phyloP scores from a whole-genome alignment of 1,140 invertebrate genomes.

The Drosophila elegans region DNA sequence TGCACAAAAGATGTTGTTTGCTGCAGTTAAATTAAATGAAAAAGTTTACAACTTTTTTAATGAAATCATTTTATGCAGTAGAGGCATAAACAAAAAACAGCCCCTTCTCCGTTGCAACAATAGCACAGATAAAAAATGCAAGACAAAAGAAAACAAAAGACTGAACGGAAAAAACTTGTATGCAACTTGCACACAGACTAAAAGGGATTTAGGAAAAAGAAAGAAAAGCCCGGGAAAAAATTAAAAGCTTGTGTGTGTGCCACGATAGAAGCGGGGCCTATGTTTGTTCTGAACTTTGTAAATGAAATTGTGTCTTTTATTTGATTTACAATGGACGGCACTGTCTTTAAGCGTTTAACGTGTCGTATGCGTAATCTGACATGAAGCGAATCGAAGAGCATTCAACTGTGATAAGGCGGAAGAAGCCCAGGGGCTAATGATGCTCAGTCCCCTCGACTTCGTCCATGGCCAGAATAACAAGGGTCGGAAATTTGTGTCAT shows the following conservation, averaged over 20 bases:
- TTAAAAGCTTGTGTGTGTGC: conserved; percentile 32
- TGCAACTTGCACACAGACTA: conserved; percentile 60
- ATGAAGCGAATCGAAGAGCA: conserved; percentile 42
- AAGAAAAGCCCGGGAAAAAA: conserved; percentile 6
- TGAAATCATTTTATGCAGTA: conserved; percentile 81
- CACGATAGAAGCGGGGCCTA: conserved; percentile 3
- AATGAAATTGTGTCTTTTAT: conserved; percentile 60
- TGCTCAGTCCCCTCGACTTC: conserved; percentile 19
- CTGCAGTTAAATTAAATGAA: conserved; percentile 83
- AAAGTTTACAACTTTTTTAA: conserved; percentile 83
- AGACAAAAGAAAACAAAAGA: conserved; percentile 63
- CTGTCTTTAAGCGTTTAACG: conserved; percentile 63
- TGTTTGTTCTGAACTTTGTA: conserved; percentile 56
- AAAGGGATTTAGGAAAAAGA: conserved; percentile 23
- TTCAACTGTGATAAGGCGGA: conserved; percentile 13
- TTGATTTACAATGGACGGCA: conserved; percentile 49
- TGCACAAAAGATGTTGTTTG: conserved; percentile 76
- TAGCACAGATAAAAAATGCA: conserved; percentile 50
- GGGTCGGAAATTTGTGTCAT: conserved; percentile 68
- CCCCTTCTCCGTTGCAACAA: conserved; percentile 4
- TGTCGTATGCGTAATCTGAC: conserved; percentile 73
- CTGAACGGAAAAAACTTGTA: conserved; percentile 64
- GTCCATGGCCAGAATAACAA: conserved; percentile 25
- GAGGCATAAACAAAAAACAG: conserved; percentile 66
- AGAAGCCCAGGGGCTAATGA: conserved; percentile 54